Conservation (phyloP, 2,113 vertebrate genomes). For the Chaetorhynchus papuensis region DNA sequence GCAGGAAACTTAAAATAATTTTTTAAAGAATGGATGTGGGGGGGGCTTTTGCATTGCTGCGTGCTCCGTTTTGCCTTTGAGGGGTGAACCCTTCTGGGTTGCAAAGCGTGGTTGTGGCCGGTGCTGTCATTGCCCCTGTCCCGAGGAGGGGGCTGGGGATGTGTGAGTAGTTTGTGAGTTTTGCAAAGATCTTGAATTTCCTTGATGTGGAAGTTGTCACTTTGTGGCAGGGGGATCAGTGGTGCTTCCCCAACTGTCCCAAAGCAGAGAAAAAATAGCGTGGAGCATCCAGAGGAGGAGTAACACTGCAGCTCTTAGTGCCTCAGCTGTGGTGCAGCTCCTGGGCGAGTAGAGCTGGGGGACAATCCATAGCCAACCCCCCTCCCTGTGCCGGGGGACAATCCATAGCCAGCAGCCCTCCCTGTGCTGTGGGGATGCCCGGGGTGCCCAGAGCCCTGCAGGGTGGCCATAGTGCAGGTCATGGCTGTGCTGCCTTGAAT, state of each 20-base stretch:
- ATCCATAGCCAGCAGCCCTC: rapidly evolving
- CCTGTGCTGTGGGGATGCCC: rapidly evolving
- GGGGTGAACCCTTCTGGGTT: rapidly evolving
- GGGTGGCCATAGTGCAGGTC: rapidly evolving
- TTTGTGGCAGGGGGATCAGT: rapidly evolving
- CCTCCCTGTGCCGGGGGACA: rapidly evolving
- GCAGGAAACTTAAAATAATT: background rate
- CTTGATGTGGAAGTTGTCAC: rapidly evolving
- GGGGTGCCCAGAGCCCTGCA: background rate
- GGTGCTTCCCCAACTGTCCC: background rate
- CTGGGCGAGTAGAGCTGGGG: rapidly evolving
- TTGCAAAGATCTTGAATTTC: background rate
- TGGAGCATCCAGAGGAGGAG: background rate
- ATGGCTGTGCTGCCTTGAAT: background rate
- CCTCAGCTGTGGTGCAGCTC: background rate
- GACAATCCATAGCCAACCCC: rapidly evolving
- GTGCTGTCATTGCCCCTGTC: rapidly evolving
- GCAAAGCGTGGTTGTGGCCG: rapidly evolving
- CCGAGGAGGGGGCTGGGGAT: rapidly evolving
- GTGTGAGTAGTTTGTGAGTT: rapidly evolving
- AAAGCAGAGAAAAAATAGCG: background rate
- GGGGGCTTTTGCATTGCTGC: background rate
- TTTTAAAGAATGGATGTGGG: background rate
- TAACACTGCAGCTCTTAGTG: rapidly evolving
- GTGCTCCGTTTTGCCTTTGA: background rate